These are phyloP conservation scores for Cerastis rubricosa DNA, from an alignment of 2,888 invertebrate species.

Conservation along the genomic window DNA sequence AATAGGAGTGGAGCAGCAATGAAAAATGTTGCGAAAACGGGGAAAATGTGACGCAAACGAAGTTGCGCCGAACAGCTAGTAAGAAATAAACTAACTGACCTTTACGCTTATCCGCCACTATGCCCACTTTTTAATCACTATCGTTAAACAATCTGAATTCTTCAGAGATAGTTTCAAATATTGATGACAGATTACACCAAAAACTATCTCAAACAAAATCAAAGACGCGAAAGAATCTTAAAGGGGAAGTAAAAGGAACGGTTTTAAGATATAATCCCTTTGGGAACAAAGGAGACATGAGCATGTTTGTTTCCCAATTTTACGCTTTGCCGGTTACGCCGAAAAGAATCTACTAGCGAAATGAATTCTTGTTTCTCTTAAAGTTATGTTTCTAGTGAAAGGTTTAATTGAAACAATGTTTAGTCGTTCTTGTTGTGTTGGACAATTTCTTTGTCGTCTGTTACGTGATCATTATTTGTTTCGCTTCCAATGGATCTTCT, in stretches of 20 bases:
- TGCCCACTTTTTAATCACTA: neutral
- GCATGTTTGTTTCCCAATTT: constrained; percentile 86
- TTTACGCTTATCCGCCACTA: neutral
- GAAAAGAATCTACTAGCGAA: constrained; percentile 76
- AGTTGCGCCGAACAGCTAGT: no score
- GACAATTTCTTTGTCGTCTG: constrained; percentile 29
- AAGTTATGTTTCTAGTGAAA: constrained; percentile 59
- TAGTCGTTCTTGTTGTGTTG: constrained; percentile 36
- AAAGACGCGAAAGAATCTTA: constrained; percentile 66
- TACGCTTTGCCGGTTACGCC: constrained; percentile 79
- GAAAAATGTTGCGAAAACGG: no score
- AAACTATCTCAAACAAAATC: constrained; percentile 58
- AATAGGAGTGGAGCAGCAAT: no score
- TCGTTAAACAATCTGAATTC: constrained; percentile 25
- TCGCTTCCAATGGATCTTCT: neutral
- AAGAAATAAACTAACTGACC: neutral
- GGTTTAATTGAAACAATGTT: constrained; percentile 67
- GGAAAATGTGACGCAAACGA: no score
- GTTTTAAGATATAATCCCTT: constrained; percentile 76
- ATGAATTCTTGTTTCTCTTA: constrained; percentile 69
- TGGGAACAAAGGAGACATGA: constrained; percentile 77
- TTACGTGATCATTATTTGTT: constrained; percentile 29
- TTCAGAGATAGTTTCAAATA: constrained; percentile 49
- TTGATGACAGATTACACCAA: constrained; percentile 53
- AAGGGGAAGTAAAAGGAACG: constrained; percentile 69